Evolutionary conservation across 2,797 vertebrate genomes (phyloP).

Genomic region (Chelon labrosus): DNA sequence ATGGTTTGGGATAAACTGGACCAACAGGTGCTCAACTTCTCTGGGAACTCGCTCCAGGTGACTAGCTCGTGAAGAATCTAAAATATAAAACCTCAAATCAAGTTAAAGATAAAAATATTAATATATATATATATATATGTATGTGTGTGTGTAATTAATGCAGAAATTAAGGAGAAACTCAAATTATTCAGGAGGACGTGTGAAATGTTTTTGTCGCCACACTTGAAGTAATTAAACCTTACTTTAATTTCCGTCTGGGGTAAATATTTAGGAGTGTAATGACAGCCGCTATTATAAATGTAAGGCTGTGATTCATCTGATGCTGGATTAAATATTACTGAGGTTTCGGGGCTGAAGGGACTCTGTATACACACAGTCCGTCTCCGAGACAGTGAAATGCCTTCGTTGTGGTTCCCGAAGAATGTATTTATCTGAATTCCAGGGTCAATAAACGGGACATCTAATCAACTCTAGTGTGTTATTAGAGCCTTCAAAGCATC

Average conservation of each 20-base stretch:
- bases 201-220: constrained; percentile 4
- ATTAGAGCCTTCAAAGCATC: constrained; percentile 70
- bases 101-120: no score
- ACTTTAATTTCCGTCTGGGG: constrained; percentile 21
- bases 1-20: no score
- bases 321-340: constrained; percentile 11
- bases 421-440: constrained; percentile 68
- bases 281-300: constrained; percentile 22
- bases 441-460: constrained; percentile 51
- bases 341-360: constrained; percentile 12
- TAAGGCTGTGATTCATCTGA: constrained; percentile 38
- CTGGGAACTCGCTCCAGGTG: no score
- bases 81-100: no score
- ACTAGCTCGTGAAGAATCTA: no score
- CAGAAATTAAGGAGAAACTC: neutral
- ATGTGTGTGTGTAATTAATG: neutral
- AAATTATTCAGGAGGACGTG: neutral
- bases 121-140: no score
- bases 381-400: constrained; percentile 18
- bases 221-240: constrained; percentile 29
- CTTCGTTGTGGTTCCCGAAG: constrained; percentile 54
- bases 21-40: no score
- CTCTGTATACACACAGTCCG: neutral
- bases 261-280: constrained; percentile 39
- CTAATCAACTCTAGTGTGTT: constrained; percentile 60